Evolutionary conservation across 2,888 invertebrate genomes (phyloP).

Genomic region (Orthosia gracilis): DNA sequence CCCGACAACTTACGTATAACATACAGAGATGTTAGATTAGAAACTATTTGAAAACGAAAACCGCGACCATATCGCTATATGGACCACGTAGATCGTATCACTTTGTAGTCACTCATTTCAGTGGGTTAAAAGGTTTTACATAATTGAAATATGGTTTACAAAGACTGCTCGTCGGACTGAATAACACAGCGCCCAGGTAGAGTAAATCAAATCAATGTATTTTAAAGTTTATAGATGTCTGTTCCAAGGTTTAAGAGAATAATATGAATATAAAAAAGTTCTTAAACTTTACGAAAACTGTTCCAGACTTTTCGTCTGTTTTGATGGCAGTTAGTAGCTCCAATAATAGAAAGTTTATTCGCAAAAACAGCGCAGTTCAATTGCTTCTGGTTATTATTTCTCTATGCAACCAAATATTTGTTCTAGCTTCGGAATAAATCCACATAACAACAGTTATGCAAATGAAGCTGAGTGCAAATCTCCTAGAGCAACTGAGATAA

Average conservation of each 20-base stretch:
- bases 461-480: conserved; percentile 46
- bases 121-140: conserved; percentile 65
- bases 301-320: background rate
- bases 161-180: conserved; percentile 41
- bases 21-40: conserved; percentile 57
- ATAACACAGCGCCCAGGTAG: conserved; percentile 38
- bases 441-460: conserved; percentile 41
- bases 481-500: conserved; percentile 58
- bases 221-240: conserved; percentile 4
- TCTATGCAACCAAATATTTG: conserved; percentile 41
- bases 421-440: conserved; percentile 28
- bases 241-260: background rate
- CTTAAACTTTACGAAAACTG: background rate
- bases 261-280: background rate
- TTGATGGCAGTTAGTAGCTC: background rate
- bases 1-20: conserved; percentile 42
- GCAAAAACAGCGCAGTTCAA: conserved; percentile 4
- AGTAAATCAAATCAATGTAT: conserved; percentile 40
- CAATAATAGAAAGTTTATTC: conserved; percentile 1
- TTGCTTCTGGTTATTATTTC: conserved; percentile 18
- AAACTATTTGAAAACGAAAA: conserved; percentile 66
- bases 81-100: conserved; percentile 63
- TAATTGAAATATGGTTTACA: conserved; percentile 63
- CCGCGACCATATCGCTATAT: conserved; percentile 52
- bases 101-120: conserved; percentile 67